Percentiles rank a stretch among this genome's conserved stretches.
phyloP scores from a whole-genome alignment of 2,888 invertebrate species.

The Temnothorax rugatulus region DNA sequence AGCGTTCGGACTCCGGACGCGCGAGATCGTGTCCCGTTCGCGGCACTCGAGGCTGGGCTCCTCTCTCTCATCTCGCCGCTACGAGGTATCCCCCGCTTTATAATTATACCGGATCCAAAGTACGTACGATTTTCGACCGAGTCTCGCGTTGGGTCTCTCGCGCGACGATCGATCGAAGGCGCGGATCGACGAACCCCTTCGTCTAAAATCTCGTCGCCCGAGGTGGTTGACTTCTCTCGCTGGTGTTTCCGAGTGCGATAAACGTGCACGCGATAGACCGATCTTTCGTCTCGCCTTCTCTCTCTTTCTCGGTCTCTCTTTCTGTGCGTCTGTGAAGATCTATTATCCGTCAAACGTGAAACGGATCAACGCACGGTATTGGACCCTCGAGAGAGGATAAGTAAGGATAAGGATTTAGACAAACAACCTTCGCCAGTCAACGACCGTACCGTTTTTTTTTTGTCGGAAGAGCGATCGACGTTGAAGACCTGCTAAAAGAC shows the following conservation, averaged over 20 bases:
- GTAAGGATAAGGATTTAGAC: background rate
- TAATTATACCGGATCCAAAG: background rate
- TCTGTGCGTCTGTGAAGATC: background rate
- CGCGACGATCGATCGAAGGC: background rate
- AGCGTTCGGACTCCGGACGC: background rate
- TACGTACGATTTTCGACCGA: background rate
- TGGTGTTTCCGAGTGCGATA: background rate
- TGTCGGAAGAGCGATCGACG: background rate
- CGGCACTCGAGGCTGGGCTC: background rate
- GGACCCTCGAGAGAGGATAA: background rate
- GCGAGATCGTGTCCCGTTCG: constrained; percentile 27
- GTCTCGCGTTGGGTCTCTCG: background rate
- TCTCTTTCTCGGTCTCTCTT: background rate
- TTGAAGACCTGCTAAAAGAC: background rate
- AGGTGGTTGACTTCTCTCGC: background rate
- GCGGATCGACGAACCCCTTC: background rate
- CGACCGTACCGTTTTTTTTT: background rate
- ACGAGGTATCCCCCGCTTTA: constrained; percentile 13
- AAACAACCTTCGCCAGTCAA: background rate
- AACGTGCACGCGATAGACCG: background rate
- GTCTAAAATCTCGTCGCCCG: background rate
- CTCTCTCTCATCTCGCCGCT: background rate
- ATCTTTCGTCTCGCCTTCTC: background rate
- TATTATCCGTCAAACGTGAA: background rate
- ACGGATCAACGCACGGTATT: too few species aligned